These are phyloP conservation scores for Amyelois transitella DNA, from an alignment of 1,140 invertebrate genomes.

Conservation along the genomic window DNA sequence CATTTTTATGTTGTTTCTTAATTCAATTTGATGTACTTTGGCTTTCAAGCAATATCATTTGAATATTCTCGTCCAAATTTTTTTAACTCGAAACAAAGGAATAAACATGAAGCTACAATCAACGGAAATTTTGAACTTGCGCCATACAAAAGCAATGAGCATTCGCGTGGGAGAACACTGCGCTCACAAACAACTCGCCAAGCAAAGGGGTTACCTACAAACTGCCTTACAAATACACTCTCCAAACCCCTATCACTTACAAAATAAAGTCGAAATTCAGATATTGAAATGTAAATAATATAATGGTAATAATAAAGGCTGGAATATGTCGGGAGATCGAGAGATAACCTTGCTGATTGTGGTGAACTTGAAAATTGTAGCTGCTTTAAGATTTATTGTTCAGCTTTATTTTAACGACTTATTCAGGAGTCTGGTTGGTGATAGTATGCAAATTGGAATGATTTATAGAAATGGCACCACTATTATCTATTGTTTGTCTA, in stretches of 20 bases:
- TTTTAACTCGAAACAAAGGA: not conserved
- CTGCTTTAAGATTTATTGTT: conserved; percentile 22
- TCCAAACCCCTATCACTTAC: conserved; percentile 5
- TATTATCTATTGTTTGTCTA: too few species aligned
- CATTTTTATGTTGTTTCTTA: too few species aligned
- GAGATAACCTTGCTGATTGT: conserved; percentile 25
- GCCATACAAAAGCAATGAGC: conserved; percentile 32
- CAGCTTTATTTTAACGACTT: not conserved
- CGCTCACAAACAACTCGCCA: conserved; percentile 30
- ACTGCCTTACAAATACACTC: conserved; percentile 9
- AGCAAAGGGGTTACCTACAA: conserved; percentile 25
- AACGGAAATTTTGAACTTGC: conserved; percentile 8
- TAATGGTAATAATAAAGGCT: conserved; percentile 19
- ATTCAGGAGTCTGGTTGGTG: not conserved
- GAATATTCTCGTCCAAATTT: too few species aligned
- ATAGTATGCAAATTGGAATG: not conserved
- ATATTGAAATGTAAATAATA: not conserved
- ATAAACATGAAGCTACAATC: not conserved
- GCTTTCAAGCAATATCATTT: too few species aligned
- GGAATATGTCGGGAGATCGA: conserved; percentile 31
- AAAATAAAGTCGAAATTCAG: conserved; percentile 7
- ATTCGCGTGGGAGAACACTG: conserved; percentile 28
- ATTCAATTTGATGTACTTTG: too few species aligned
- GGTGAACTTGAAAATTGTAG: conserved; percentile 26
- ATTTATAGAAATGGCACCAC: too few species aligned